phyloP scores from a whole-genome alignment of 2,113 vertebrate genomes.

The Cichladusa arquata region DNA sequence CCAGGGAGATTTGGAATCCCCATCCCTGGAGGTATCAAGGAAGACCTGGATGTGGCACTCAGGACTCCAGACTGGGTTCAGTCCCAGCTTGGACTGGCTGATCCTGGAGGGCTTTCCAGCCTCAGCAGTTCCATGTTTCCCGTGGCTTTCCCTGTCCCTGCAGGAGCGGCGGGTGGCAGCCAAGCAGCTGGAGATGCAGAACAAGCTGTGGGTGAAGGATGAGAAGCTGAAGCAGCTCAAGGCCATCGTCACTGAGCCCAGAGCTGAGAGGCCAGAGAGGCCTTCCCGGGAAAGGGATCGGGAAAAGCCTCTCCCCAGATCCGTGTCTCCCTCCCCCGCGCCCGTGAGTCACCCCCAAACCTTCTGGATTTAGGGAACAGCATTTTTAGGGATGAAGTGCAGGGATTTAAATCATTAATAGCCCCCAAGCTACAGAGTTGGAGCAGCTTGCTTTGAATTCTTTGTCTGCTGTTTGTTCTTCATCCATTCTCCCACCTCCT shows the following conservation, averaged over 20 bases:
- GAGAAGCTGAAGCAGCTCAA: conserved; percentile 98
- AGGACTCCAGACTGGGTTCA: background rate
- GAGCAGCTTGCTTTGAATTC: background rate
- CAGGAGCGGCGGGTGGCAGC: conserved; percentile 90
- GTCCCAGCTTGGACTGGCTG: background rate
- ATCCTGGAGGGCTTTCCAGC: fast-evolving
- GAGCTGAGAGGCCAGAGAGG: conserved; percentile 77
- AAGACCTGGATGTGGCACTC: fast-evolving
- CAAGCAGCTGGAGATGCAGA: conserved; percentile 96
- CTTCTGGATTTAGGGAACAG: too few relatives aligned
- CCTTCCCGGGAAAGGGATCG: conserved; percentile 83
- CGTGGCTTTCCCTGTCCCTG: fast-evolving
- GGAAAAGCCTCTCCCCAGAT: conserved; percentile 75
- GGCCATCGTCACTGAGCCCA: conserved; percentile 91
- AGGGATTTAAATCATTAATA: background rate
- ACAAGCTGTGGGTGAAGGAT: conserved; percentile 98
- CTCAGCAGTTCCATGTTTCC: background rate
- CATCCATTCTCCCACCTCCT: background rate
- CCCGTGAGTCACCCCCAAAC: conserved; percentile 75
- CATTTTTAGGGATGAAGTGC: fast-evolving
- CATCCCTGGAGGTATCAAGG: background rate
- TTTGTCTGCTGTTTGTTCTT: background rate
- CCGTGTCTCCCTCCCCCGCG: conserved; percentile 79
- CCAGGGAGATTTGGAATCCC: background rate
- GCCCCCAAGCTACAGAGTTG: background rate